phyloP scores from a whole-genome alignment of 2,113 vertebrate genomes.

The Cavia porcellus region DNA sequence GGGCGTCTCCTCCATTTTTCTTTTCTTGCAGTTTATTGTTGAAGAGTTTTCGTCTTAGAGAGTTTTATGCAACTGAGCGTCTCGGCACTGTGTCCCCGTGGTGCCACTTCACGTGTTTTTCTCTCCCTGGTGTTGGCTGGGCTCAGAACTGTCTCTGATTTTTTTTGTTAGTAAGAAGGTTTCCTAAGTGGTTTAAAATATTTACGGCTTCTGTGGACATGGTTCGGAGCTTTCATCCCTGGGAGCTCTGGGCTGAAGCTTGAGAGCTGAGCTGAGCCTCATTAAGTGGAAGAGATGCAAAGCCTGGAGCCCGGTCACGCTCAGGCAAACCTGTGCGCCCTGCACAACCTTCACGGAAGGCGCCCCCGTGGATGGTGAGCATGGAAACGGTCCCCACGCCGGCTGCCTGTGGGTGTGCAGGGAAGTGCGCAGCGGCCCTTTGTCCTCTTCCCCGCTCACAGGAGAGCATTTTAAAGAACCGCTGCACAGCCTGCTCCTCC shows the following conservation, averaged over 20 bases:
- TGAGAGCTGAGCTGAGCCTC: background rate
- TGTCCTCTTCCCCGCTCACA: background rate
- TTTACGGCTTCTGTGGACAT: background rate
- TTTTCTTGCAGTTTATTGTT: background rate
- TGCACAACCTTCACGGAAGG: background rate
- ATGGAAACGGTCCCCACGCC: background rate
- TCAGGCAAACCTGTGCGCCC: background rate
- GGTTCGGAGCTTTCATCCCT: background rate
- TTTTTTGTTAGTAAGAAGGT: background rate
- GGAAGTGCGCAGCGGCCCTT: background rate
- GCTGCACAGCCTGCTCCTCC: background rate
- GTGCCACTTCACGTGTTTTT: background rate
- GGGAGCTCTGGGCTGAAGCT: background rate
- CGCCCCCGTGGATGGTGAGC: background rate
- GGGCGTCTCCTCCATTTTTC: background rate
- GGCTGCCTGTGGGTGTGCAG: background rate
- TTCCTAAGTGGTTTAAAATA: background rate
- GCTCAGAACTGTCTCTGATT: background rate
- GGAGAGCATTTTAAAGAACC: too few relatives aligned
- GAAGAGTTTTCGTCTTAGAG: background rate
- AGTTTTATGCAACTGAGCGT: background rate
- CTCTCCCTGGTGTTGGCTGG: background rate
- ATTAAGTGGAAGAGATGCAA: background rate
- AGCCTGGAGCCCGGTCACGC: background rate
- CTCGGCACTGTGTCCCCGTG: background rate